A percentile compares a stretch with the other conserved stretches of the same genome.
Evolutionary conservation across 2,797 vertebrate genomes (phyloP).

Genomic region (Poecilia velifera): DNA sequence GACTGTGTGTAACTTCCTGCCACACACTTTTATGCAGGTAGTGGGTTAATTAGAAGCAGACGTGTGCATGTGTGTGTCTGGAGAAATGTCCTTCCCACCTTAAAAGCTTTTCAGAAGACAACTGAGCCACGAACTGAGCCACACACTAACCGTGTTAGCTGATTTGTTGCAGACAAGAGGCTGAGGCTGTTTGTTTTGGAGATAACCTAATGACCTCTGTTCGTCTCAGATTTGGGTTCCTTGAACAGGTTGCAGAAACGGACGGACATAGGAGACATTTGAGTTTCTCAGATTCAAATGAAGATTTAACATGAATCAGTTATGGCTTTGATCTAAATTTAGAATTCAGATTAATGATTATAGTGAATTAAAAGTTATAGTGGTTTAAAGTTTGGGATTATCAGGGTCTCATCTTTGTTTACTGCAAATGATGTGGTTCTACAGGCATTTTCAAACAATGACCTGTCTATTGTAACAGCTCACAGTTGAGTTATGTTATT

Average conservation of each 20-base stretch:
- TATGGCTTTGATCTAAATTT: neutral
- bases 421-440: neutral
- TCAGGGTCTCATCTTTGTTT: neutral
- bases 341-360: neutral
- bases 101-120: conserved; percentile 22
- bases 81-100: conserved; percentile 20
- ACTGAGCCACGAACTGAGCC: neutral
- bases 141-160: conserved; percentile 34
- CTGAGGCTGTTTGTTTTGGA: conserved; percentile 70
- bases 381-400: neutral
- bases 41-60: conserved; percentile 51
- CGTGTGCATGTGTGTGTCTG: conserved; percentile 33
- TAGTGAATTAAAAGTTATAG: no score
- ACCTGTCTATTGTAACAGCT: no score
- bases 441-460: neutral
- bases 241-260: conserved; percentile 4
- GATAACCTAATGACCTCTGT: conserved; percentile 72
- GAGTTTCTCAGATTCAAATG: neutral
- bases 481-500: neutral
- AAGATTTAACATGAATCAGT: neutral
- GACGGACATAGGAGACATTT: conserved; percentile 2
- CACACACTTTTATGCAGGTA: conserved; percentile 37
- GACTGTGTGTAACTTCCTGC: conserved; percentile 2
- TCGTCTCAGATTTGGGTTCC: conserved; percentile 21
- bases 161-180: conserved; percentile 56